These are phyloP conservation scores for Parambassis ranga DNA, from an alignment of 2,797 vertebrate genomes.

Conservation along the genomic window DNA sequence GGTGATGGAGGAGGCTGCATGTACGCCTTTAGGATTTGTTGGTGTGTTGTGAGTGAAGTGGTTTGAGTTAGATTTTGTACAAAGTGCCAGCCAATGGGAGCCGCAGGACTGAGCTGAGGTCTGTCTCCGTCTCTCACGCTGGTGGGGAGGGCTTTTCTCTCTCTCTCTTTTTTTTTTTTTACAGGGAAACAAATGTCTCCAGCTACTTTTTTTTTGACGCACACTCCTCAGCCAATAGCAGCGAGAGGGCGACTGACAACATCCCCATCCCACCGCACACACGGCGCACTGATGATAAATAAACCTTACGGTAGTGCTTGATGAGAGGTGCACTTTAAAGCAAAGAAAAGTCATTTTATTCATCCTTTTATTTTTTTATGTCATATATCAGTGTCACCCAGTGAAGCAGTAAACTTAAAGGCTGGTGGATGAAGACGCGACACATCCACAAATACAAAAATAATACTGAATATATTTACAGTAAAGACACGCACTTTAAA, in stretches of 20 bases:
- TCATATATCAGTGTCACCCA: not conserved
- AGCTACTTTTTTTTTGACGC: constrained; percentile 98
- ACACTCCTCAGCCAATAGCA: constrained; percentile 97
- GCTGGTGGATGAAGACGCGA: not conserved
- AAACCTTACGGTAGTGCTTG: constrained; percentile 34
- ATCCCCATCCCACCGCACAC: constrained; percentile 82
- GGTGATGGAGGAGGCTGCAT: constrained; percentile 71
- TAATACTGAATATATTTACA: no score
- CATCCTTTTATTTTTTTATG: constrained; percentile 15
- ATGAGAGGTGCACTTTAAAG: constrained; percentile 45
- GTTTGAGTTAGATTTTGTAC: constrained; percentile 83
- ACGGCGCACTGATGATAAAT: constrained; percentile 82
- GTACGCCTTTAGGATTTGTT: constrained; percentile 76
- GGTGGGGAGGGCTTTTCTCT: constrained; percentile 82
- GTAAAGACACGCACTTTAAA: no score
- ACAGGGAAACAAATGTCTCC: constrained; percentile 91
- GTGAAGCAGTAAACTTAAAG: not conserved
- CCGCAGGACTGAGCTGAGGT: constrained; percentile 83
- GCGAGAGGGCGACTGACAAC: constrained; percentile 89
- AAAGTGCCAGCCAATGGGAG: constrained; percentile 81
- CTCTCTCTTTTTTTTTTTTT: constrained; percentile 40
- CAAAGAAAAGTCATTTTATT: constrained; percentile 28
- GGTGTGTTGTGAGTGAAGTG: constrained; percentile 79
- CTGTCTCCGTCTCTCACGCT: constrained; percentile 83
- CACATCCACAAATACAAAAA: constrained; percentile 4